Base-by-base conservation (phyloP, 2,113 vertebrate genomes). In the Ailurus styani region DNA sequence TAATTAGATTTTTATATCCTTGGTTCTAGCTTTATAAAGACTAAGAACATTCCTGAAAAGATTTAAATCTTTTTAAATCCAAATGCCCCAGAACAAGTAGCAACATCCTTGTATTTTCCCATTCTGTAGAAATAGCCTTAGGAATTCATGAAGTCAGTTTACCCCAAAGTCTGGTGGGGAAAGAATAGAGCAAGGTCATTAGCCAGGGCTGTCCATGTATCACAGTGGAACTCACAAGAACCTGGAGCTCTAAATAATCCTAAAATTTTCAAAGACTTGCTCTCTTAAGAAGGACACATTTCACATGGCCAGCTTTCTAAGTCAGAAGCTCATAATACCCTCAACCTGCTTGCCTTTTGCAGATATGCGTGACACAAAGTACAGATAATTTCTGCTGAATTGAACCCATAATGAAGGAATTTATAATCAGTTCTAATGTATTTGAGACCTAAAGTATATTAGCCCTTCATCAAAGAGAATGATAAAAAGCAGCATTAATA, bases 361-460 rank as follows among this genome's bases (percentile, higher is more conserved):
- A 87, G 81, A 83, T 90, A 90, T n/a, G 72, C 1, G 37, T 95
- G 6, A 95, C 96, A 97, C 92, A 73, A 96, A 98, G 98, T 98
- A 97, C 0, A 10, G 97, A 95, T 98, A 97, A 98, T 98, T 98
- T 98, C 97, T 98, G 87, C 88, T 42, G 2, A 98, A 98, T 96
- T 94, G 57, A 98, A 95, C 95, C 91, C 34, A 6, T 96, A 98
- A 98, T 98, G 97, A 98, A 96, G 88, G 97, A 98, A 98, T 98
- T 98, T 98, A 96, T 98, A 98, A 98, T 98, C 97, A 96, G 96
- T 98, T 98, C 97, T 98, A 97, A 98, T 98, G 96, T 98, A 98
- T 98, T 98, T 98, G 96, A 95, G 95, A 98, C 78, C 98, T 97
- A 93, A 98, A 98, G 95, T 97, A 98, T 98, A 96, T 98, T 98